phyloP scores from a whole-genome alignment of 1,140 invertebrate genomes.

The Polypedilum pembai region DNA sequence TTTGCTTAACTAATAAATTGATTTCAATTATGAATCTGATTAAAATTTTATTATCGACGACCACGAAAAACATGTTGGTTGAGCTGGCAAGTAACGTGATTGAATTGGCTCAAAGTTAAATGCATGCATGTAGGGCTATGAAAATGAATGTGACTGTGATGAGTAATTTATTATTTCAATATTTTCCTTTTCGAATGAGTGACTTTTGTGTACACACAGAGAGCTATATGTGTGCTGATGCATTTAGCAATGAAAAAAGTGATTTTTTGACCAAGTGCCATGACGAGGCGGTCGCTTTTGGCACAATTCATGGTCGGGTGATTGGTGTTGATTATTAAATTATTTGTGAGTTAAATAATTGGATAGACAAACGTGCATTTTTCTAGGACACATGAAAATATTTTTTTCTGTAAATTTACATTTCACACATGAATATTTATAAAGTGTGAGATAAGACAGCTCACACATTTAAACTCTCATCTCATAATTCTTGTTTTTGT shows the following conservation, averaged over 20 bases:
- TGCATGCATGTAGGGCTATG: background rate
- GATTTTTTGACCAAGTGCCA: background rate
- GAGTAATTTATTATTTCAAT: conserved; percentile 14
- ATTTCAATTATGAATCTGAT: conserved; percentile 13
- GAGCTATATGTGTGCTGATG: background rate
- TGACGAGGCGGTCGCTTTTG: background rate
- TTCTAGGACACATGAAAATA: too few species aligned
- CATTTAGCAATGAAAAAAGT: conserved; percentile 19
- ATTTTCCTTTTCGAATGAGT: background rate
- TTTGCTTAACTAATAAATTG: conserved; percentile 5
- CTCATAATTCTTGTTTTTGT: background rate
- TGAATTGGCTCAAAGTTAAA: too few species aligned
- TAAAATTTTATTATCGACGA: background rate
- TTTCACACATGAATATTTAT: too few species aligned
- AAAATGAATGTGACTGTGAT: conserved; percentile 10
- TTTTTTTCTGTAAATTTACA: too few species aligned
- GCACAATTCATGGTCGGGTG: conserved; percentile 2
- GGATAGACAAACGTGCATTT: too few species aligned
- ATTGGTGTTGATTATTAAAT: background rate
- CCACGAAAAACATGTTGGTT: too few species aligned
- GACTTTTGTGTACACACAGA: background rate
- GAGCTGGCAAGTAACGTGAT: too few species aligned
- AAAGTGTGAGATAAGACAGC: background rate
- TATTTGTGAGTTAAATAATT: too few species aligned
- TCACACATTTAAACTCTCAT: background rate